A percentile compares a stretch with the other conserved stretches of the same genome.
Evolutionary conservation across 2,888 invertebrate genomes (phyloP).

Genomic region (Hydroisotoma schaefferi): DNA sequence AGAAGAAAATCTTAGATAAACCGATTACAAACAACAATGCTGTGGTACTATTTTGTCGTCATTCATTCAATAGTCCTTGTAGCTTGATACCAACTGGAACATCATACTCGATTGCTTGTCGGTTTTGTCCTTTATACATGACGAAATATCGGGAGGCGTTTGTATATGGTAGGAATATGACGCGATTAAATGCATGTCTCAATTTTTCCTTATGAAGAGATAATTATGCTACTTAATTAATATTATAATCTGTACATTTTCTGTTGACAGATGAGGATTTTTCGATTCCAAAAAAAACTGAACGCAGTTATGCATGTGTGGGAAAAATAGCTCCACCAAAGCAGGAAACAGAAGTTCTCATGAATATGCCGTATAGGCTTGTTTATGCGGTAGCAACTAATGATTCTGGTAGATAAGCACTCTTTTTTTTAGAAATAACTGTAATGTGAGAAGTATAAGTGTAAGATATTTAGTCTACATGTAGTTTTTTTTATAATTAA

Average conservation of each 20-base stretch:
- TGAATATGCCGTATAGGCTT: conserved; percentile 69
- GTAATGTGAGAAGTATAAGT: no score
- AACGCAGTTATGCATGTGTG: conserved; percentile 33
- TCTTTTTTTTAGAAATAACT: no score
- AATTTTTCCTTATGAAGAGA: no score
- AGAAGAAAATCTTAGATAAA: conserved; percentile 19
- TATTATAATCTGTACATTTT: conserved; percentile 2
- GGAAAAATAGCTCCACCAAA: conserved; percentile 28
- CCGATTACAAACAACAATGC: conserved; percentile 33
- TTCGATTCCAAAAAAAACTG: conserved; percentile 36
- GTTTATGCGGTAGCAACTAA: conserved; percentile 89
- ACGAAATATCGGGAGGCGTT: conserved; percentile 50
- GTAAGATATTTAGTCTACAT: no score
- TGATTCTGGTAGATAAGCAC: conserved; percentile 54
- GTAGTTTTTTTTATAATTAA: not conserved
- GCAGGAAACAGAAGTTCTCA: conserved; percentile 27
- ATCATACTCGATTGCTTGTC: conserved; percentile 64
- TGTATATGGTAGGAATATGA: conserved; percentile 39
- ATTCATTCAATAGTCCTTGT: conserved; percentile 42
- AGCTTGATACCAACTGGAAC: conserved; percentile 43
- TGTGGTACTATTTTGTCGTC: conserved; percentile 42
- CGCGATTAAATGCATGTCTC: no score
- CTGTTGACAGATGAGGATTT: conserved; percentile 31
- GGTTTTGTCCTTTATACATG: conserved; percentile 75
- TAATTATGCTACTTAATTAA: not conserved